Percentiles rank a stretch among this genome's conserved stretches.
Evolutionary conservation across 2,113 vertebrate genomes (phyloP).

Genomic region (Pollimyrus isidori): DNA sequence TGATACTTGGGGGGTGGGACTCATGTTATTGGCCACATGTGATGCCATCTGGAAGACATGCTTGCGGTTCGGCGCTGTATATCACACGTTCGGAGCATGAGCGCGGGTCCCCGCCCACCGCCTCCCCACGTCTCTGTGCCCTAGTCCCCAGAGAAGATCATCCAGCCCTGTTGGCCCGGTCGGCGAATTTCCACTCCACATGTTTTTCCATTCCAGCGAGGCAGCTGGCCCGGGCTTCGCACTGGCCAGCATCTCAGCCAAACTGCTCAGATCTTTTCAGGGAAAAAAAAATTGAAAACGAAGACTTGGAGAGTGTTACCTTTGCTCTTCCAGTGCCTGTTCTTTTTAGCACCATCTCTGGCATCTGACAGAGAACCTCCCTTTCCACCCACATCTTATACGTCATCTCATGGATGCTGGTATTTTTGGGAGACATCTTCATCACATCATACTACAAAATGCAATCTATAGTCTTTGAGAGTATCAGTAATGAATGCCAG

Average conservation of each 20-base stretch:
- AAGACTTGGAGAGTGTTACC: not conserved
- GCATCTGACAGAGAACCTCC: not conserved
- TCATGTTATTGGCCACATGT: slow-evolving; percentile 35
- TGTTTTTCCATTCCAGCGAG: slow-evolving; percentile 35
- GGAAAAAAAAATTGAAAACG: not conserved
- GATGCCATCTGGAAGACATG: slow-evolving; percentile 43
- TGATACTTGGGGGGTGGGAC: slow-evolving; percentile 7
- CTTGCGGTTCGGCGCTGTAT: slow-evolving; percentile 32
- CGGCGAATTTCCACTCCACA: slow-evolving; percentile 45
- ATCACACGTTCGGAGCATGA: not conserved
- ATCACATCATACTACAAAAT: not conserved
- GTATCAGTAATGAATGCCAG: not conserved
- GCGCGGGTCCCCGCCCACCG: not conserved
- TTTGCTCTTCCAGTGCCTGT: not conserved
- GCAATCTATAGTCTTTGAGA: not conserved
- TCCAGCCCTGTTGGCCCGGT: slow-evolving; percentile 44
- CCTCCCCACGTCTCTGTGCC: slow-evolving; percentile 23
- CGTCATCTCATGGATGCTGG: not conserved
- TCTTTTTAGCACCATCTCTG: not conserved
- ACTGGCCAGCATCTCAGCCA: not conserved
- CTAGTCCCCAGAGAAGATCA: slow-evolving; percentile 25
- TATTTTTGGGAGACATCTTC: not conserved
- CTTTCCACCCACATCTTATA: not conserved
- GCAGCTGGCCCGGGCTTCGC: slow-evolving; percentile 38
- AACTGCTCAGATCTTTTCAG: not conserved